Percentiles rank a stretch among this genome's conserved stretches.
phyloP scores from a whole-genome alignment of 2,113 vertebrate species.

The Passerina amoena region DNA sequence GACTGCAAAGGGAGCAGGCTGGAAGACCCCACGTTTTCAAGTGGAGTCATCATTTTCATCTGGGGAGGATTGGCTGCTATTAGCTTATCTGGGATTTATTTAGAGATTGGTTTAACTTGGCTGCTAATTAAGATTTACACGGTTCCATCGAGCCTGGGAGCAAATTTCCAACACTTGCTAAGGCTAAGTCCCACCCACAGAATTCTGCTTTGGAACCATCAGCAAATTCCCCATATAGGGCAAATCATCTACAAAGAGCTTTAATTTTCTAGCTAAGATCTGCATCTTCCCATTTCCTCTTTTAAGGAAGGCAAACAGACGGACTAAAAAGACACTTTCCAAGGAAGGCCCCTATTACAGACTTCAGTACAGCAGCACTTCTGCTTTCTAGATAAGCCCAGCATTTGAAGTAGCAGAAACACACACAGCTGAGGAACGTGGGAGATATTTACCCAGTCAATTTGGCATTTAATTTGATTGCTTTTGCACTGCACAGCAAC shows the following conservation, averaged over 20 bases:
- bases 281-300: not conserved
- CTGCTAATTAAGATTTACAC: constrained; percentile 39
- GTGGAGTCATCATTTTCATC: not conserved
- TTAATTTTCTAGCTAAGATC: not conserved
- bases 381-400: constrained; percentile 12
- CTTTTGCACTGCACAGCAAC: not conserved
- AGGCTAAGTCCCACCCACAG: not conserved
- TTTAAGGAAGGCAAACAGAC: not conserved
- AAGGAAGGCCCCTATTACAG: not conserved
- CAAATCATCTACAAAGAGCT: not conserved
- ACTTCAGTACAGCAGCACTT: not conserved
- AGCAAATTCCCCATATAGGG: not conserved
- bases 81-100: not conserved
- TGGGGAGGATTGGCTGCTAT: not conserved
- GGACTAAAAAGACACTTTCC: not conserved
- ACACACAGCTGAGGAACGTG: not conserved
- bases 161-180: not conserved
- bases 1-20: not conserved
- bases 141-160: not conserved
- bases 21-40: not conserved
- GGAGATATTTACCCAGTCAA: not conserved
- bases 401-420: not conserved
- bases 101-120: constrained; percentile 25
- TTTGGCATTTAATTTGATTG: not conserved
- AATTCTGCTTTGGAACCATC: not conserved